phyloP scores from a whole-genome alignment of 2,797 vertebrate species.

The Chelon labrosus region DNA sequence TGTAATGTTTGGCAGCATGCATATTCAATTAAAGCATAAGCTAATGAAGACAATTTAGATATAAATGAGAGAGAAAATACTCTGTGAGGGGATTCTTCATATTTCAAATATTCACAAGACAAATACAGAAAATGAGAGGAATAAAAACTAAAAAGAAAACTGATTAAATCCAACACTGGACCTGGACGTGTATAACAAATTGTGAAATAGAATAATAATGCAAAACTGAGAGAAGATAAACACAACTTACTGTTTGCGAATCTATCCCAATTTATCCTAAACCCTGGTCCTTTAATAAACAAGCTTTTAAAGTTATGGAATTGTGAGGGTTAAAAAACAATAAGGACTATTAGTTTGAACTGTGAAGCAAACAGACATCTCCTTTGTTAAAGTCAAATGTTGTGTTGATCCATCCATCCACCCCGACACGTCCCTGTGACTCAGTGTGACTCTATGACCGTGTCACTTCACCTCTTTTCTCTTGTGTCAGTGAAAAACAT shows the following conservation, averaged over 20 bases:
- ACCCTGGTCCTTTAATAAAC: too few relatives aligned
- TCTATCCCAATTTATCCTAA: too few relatives aligned
- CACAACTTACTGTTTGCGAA: too few relatives aligned
- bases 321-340: not conserved
- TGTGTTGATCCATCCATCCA: not conserved
- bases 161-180: not conserved
- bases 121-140: not conserved
- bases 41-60: constrained; percentile 18
- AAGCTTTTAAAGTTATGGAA: too few relatives aligned
- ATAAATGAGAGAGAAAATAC: not conserved
- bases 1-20: constrained; percentile 20
- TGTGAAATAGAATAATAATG: too few relatives aligned
- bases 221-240: too few relatives aligned
- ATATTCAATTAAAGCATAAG: constrained; percentile 8
- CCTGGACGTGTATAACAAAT: not conserved
- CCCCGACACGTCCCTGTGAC: not conserved
- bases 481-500: too few relatives aligned
- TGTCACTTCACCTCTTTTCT: too few relatives aligned
- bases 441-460: too few relatives aligned
- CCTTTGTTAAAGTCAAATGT: too few relatives aligned
- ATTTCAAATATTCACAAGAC: not conserved
- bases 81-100: too few relatives aligned
- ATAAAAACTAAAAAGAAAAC: too few relatives aligned
- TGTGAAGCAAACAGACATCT: not conserved
- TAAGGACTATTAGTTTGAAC: not conserved